Evolutionary conservation across 2,113 vertebrate genomes (phyloP).

Genomic region (Telmatochromis sp.): DNA sequence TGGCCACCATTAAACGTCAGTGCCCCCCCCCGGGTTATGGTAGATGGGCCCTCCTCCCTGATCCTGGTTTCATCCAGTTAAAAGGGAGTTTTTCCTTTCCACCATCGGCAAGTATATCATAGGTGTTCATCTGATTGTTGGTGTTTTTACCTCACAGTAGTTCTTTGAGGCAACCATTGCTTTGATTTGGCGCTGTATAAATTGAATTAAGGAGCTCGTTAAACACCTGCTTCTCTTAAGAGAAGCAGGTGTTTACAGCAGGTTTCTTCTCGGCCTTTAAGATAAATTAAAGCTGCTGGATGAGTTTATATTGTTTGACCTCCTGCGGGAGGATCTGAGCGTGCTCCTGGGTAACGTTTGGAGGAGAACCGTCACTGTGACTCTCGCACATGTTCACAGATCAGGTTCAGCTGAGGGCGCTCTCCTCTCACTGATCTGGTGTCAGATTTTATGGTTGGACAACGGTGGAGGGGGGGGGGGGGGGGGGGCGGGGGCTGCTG

Average conservation of each 20-base stretch:
- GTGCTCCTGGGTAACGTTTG: background rate
- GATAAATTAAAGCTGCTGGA: background rate
- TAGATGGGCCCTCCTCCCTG: background rate
- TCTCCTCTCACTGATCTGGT: background rate
- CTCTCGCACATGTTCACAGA: background rate
- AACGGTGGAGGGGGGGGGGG: background rate
- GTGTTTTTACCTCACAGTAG: background rate
- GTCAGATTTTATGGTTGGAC: background rate
- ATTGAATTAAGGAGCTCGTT: background rate
- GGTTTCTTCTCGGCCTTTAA: background rate
- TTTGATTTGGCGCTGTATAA: background rate
- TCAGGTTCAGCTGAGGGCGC: background rate
- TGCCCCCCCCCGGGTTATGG: background rate
- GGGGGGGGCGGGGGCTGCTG: too few relatives aligned
- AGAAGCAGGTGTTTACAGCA: background rate
- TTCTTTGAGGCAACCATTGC: background rate
- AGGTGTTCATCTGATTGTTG: background rate
- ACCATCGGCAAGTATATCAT: background rate
- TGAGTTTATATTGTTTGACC: background rate
- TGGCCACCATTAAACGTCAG: background rate
- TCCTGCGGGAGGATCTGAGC: background rate
- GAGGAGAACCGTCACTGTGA: background rate
- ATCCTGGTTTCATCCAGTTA: background rate
- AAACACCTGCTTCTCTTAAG: background rate
- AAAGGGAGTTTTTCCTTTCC: background rate